A percentile compares a stretch with the other conserved stretches of the same genome.
Evolutionary conservation across 1,140 invertebrate genomes (phyloP).

Genomic region (Archegozetes longisetosus): DNA sequence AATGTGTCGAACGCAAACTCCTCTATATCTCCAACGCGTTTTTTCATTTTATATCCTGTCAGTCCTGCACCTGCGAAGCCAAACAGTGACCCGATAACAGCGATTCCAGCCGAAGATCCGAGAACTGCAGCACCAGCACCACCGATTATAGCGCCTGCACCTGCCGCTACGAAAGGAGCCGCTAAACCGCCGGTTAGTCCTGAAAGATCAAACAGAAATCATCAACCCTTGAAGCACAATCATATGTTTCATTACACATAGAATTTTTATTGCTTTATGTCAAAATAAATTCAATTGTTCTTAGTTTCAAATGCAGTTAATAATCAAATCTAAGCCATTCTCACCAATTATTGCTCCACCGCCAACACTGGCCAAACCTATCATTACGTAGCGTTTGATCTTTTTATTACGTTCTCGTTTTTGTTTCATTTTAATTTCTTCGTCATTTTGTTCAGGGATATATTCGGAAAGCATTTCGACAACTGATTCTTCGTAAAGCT

Average conservation of each 20-base stretch:
- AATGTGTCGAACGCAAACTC: conserved; percentile 48
- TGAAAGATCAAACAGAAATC: conserved; percentile 16
- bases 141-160: conserved; percentile 39
- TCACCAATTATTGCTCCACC: conserved; percentile 45
- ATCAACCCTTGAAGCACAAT: too few relatives aligned
- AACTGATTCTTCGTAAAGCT: conserved; percentile 31
- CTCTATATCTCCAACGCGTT: conserved; percentile 49
- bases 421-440: conserved; percentile 27
- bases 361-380: conserved; percentile 45
- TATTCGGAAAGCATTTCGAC: conserved; percentile 31
- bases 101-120: conserved; percentile 41
- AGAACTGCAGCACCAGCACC: conserved; percentile 41
- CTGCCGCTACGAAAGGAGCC: conserved; percentile 39
- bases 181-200: conserved; percentile 35
- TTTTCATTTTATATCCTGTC: conserved; percentile 52
- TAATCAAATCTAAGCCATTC: background rate
- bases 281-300: too few relatives aligned
- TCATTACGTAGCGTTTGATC: conserved; percentile 43
- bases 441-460: conserved; percentile 24
- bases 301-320: background rate
- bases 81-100: conserved; percentile 48
- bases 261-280: too few relatives aligned
- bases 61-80: conserved; percentile 49
- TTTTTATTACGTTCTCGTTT: conserved; percentile 34
- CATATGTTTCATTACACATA: too few relatives aligned